These are phyloP conservation scores for Poecilia gillii DNA, from an alignment of 2,797 vertebrate species.

Conservation along the genomic window DNA sequence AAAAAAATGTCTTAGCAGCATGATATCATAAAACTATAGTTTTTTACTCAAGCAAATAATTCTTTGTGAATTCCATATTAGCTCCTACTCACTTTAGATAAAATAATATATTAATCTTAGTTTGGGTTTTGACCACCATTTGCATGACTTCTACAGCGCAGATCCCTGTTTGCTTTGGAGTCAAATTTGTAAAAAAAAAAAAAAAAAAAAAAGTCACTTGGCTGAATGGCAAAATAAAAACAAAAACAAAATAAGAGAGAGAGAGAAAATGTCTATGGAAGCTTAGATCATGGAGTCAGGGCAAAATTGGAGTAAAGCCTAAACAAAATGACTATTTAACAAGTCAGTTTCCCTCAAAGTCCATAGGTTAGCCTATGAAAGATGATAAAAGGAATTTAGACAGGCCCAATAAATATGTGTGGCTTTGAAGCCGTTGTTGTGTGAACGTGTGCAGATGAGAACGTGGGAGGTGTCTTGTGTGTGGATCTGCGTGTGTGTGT, in stretches of 20 bases:
- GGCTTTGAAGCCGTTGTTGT: conserved; percentile 74
- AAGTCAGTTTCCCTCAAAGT: conserved; percentile 32
- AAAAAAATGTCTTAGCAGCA: not conserved
- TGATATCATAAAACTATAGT: not conserved
- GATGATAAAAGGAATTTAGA: conserved; percentile 69
- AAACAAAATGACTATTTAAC: conserved; percentile 22
- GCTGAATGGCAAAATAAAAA: not conserved
- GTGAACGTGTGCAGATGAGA: conserved; percentile 76
- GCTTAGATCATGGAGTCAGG: conserved; percentile 1
- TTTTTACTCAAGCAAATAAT: not conserved
- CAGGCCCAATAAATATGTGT: conserved; percentile 71
- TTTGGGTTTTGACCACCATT: not conserved
- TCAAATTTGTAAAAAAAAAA: not conserved
- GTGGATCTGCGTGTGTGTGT: conserved; percentile 32
- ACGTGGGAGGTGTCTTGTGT: conserved; percentile 70
- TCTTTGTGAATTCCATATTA: not conserved
- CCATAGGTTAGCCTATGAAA: conserved; percentile 68
- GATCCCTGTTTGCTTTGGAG: not conserved
- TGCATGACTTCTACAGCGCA: not conserved
- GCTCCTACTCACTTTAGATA: not conserved
- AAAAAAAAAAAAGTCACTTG: not conserved
- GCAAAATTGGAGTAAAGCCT: conserved; percentile 7
- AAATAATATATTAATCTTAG: not conserved
- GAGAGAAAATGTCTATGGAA: not conserved
- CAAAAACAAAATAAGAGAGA: not conserved